A percentile compares a stretch with the other conserved stretches of the same genome.
phyloP scores from a whole-genome alignment of 2,113 vertebrate species.

The Sebastes schlegelii region DNA sequence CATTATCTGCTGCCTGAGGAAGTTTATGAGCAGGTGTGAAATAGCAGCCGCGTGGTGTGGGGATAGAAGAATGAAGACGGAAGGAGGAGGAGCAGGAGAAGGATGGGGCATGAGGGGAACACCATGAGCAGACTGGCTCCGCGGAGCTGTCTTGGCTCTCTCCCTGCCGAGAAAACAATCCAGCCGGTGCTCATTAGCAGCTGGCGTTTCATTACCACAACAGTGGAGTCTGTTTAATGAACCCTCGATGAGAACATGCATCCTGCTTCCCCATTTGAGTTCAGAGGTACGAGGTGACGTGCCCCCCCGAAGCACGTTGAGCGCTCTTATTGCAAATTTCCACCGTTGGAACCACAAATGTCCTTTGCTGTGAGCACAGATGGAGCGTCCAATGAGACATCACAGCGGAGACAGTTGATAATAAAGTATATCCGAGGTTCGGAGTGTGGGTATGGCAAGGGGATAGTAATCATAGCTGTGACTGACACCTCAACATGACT shows the following conservation, averaged over 20 bases:
- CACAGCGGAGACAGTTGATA: conserved; percentile 25
- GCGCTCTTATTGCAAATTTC: conserved; percentile 53
- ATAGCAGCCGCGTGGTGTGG: conserved; percentile 50
- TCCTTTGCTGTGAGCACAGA: conserved; percentile 28
- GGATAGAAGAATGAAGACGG: conserved; percentile 59
- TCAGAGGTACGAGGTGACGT: conserved; percentile 69
- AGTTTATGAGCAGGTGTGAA: conserved; percentile 77
- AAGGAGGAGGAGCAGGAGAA: conserved; percentile 44
- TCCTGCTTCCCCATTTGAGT: conserved; percentile 69
- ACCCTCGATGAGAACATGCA: conserved; percentile 74
- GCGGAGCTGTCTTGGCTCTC: conserved; percentile 52
- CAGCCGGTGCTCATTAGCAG: conserved; percentile 81
- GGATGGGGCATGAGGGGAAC: conserved; percentile 23
- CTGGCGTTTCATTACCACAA: conserved; percentile 78
- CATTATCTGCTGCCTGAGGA: conserved; percentile 72
- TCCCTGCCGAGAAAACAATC: conserved; percentile 74
- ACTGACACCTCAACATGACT: conserved; percentile 38
- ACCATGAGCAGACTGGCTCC: conserved; percentile 52
- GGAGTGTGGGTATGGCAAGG: neutral
- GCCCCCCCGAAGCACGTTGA: conserved; percentile 53
- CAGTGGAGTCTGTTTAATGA: conserved; percentile 76
- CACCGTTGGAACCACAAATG: conserved; percentile 39
- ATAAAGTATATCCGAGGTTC: conserved; percentile 18
- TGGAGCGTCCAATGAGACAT: conserved; percentile 32
- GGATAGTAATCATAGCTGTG: conserved; percentile 28